Evolutionary conservation across 1,140 invertebrate species (phyloP), one percentile per base, ranked within the genome.

Genomic region (Sycophaga agraensis): DNA sequence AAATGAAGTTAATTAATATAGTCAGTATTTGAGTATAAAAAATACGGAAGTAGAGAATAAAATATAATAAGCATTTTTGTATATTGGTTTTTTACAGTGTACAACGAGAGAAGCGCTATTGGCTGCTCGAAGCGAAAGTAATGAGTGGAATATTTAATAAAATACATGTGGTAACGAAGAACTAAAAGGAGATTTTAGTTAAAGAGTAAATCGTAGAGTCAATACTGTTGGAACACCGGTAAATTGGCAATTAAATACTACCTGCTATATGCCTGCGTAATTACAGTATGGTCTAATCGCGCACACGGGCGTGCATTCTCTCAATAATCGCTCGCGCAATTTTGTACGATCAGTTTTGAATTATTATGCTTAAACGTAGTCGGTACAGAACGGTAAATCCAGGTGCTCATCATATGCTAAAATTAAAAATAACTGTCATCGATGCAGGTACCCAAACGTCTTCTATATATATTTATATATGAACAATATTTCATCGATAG

Each of bases 181-280:
- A 46, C 19, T 46, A 37, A 42, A 51, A 51, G 17, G 6, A 51
- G 34, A 21, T 17, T 43, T 46, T 35, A 28, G 4, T 42, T 11
- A 53, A 24, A 31, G 46, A 19, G 16, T 43, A 59, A 59, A 22
- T 22, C 22, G 37, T 35, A 51, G 37, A 28, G 8, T 60, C 49
- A 60, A 60, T 60, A 60, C 58, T 53, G 49, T 53, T 60, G 49
- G 49, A 60, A 53, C 49, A 60, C 58, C 28, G 40, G 40, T 60
- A 53, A 60, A 60, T 53, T 53, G 49, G 49, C 49, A 60, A 60
- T 53, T 26, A 53, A 45, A 53, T 45, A 53, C 28, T 60, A 60
- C 39, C 48, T 60, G 31, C 53, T 60, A 60, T 31, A 14, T 53
- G n/a, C 51, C 39, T 42, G 26, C 22, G 24, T 22, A 39, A n/a